Evolutionary conservation across 2,888 invertebrate species (phyloP), one percentile per base, ranked within the genome.

Genomic region (Unio pictorum): DNA sequence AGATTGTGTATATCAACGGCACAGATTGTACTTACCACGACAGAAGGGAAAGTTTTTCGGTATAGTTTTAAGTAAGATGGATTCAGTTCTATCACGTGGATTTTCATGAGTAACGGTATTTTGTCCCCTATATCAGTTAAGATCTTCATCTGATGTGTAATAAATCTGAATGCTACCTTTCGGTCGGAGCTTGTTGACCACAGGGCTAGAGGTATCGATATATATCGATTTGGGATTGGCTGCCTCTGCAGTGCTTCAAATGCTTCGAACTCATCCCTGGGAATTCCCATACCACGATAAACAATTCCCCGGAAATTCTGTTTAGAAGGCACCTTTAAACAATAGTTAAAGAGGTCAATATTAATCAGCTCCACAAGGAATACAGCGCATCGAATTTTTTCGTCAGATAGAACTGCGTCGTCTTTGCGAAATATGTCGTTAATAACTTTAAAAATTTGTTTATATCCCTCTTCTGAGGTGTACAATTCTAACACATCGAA

Each of bases 281-380:
- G 63, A 11, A 76, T 23, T 57, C 70, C 68, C 55, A 74, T 69
- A 3, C 80, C 80, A 55, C 80, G 56, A 66, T 78, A 80, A 30
- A 80, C 78, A 3, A 61, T 59, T 6, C 80, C 80, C 63, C 73
- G 59, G 55, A 75, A 80, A 59, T 80, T 72, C 3, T 59, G 54
- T n/a, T 67, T 61, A 28, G 67, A 54, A 1, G 78, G 80, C 69
- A 54, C n/a, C 28, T 70, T 69, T 20, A 75, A 63, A 61, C 77
- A 78, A 61, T 80, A 81, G 61, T 80, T 80, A 62, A 64, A 80
- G 26, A 81, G 63, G 64, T 81, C 81, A 8, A 81, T 80, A 60
- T 81, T 81, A 34, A 81, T 71, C 11, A 81, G 72, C 67, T 80
- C 81, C 0, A 81, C 74, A 30, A 81, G 72, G 56, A 80, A 81